phyloP scores from a whole-genome alignment of 2,797 vertebrate species.

The Chaetophractus vellerosus region DNA sequence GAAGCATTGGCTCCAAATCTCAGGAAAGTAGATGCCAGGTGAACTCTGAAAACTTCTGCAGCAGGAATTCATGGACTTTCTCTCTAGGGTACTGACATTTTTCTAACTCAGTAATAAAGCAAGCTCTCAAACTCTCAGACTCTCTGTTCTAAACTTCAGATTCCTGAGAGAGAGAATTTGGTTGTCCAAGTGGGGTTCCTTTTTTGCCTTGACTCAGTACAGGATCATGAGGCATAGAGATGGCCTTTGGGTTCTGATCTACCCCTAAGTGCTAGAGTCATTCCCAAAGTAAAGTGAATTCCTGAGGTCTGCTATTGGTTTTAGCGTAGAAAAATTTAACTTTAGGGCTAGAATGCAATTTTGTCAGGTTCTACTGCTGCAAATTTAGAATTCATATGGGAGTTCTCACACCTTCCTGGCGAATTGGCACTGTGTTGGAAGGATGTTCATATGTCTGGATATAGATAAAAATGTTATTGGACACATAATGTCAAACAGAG shows the following conservation, averaged over 20 bases:
- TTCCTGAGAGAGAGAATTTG: background rate
- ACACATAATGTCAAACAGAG: background rate
- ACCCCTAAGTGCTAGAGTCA: background rate
- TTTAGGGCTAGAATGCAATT: background rate
- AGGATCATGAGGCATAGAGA: background rate
- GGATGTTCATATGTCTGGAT: background rate
- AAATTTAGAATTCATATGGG: slow-evolving; percentile 22
- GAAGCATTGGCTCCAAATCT: background rate
- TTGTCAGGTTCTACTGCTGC: background rate
- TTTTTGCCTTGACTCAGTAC: background rate
- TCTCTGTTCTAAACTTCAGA: background rate
- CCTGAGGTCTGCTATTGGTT: background rate
- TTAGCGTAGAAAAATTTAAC: background rate
- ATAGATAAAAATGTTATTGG: background rate
- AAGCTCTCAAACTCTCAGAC: background rate
- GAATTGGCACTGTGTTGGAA: background rate
- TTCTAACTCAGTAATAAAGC: background rate
- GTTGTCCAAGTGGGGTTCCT: background rate
- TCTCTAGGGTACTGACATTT: background rate
- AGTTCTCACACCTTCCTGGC: background rate
- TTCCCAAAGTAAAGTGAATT: background rate
- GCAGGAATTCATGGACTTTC: background rate
- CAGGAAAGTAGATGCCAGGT: background rate
- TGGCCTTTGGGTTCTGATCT: background rate
- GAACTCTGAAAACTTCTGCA: background rate